Base-by-base conservation (phyloP, 1,140 invertebrate genomes). In the Saccostrea cuccullata region DNA sequence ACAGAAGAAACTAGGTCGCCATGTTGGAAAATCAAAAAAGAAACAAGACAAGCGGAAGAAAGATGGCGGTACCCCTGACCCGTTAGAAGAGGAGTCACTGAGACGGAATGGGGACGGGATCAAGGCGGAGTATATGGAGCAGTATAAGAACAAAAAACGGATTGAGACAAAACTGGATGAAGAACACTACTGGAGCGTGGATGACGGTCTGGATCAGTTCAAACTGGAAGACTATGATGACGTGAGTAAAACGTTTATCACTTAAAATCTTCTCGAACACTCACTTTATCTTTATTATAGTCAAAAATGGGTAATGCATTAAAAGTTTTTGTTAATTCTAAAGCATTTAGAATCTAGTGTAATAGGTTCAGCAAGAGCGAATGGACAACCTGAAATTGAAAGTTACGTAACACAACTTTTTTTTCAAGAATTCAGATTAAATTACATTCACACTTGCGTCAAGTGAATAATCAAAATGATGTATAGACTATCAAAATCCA, bases 41-140 rank as follows among this genome's bases (percentile, higher is more conserved):
- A 60, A 87, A 36, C 20, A 30, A 13, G 84, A 85, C 84, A 64
- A 85, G 8, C 26, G 82, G 0, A 77, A 77, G 26, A 82, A 64
- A 13, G 58, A 36, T 70, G 82, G 40, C 26, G 86, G 82, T 47
- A 84, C 26, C 40, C 86, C 73, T 17, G 86, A 87, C 56, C 36
- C 30, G 23, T 56, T 83, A 64, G 82, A 60, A 17, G 64, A 83
- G 40, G 86, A 83, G 55, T 13, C 30, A 23, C 55, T 60, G 30
- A 20, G 30, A 20, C 30, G 20, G 3, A 56, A 84, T 64, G 36
- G 58, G 20, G 56, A 84, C 26, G 58, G 77, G 15, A 47, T 30
- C 30, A 87, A 83, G 26, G 86, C 86, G 17, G 77, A 56, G 30
- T 87, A 58, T 64, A 87, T 87, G 86, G 86, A 84, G 47, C 86